Percentiles rank a stretch among this genome's conserved stretches.
Conservation (phyloP, 2,113 vertebrate species). For the Fulmarus glacialis region DNA sequence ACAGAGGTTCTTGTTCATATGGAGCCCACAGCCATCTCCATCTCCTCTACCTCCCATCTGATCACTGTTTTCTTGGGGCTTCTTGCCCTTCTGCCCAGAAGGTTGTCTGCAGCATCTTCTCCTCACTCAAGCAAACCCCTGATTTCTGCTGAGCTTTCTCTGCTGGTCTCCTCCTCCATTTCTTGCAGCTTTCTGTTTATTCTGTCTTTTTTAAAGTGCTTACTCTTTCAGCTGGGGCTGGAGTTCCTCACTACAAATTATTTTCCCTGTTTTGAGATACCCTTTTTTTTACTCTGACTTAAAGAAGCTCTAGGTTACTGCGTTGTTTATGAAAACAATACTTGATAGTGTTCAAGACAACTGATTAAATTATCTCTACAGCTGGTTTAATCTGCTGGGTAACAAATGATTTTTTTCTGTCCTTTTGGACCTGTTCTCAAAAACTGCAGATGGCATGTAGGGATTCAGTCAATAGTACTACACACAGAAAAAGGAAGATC, state of each 20-base stretch:
- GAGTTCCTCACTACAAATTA: background rate
- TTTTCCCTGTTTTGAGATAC: background rate
- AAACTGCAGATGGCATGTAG: background rate
- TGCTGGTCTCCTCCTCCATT: background rate
- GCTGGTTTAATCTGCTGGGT: background rate
- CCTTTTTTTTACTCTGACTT: background rate
- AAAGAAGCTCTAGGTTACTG: background rate
- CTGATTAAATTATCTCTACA: conserved; percentile 2
- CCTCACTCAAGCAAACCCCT: background rate
- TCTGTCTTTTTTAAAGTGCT: background rate
- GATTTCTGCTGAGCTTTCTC: background rate
- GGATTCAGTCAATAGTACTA: background rate
- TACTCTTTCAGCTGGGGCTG: background rate
- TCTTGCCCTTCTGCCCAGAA: background rate
- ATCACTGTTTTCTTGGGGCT: background rate
- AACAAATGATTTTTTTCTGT: background rate
- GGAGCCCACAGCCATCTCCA: background rate
- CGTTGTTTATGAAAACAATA: background rate
- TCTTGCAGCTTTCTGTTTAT: background rate
- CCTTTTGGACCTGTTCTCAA: background rate
- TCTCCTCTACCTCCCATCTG: background rate
- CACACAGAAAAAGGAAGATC: background rate
- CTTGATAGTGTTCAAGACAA: background rate
- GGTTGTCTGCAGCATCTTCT: background rate
- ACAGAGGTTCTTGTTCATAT: background rate